Evolutionary conservation across 1,140 invertebrate genomes (phyloP).

Genomic region (Coenobita brevimanus): DNA sequence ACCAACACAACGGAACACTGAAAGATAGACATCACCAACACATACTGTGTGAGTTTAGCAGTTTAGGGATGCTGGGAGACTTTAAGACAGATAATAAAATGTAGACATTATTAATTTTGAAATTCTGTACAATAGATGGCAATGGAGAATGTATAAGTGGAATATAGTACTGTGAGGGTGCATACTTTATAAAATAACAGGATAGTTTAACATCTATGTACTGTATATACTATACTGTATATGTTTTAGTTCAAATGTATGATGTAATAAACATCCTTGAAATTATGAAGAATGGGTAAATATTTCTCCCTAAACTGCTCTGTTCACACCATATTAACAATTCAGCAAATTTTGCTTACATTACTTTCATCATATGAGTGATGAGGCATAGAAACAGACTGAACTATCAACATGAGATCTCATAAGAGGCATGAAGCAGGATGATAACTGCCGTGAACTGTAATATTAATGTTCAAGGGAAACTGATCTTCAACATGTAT

Average conservation of each 20-base stretch:
- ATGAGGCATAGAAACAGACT: slow-evolving; percentile 38
- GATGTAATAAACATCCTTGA: no score
- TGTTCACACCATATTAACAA: slow-evolving; percentile 29
- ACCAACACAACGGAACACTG: slow-evolving; percentile 22
- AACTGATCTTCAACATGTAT: no score
- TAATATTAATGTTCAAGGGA: no score
- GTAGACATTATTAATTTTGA: no score
- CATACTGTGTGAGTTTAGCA: slow-evolving; percentile 27
- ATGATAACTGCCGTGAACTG: not conserved
- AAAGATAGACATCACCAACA: slow-evolving; percentile 42
- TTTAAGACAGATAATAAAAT: no score
- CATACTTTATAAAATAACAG: no score
- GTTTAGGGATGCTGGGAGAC: slow-evolving; percentile 15
- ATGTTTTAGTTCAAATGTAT: no score
- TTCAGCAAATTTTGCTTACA: slow-evolving; percentile 61
- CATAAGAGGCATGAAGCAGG: slow-evolving; percentile 36
- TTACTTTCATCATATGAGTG: slow-evolving; percentile 48
- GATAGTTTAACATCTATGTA: no score
- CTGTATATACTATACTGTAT: no score
- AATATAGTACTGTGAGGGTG: no score
- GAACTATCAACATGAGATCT: not conserved
- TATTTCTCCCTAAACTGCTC: slow-evolving; percentile 38
- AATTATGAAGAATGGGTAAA: not conserved
- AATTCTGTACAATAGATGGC: no score
- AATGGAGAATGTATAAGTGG: no score